These are phyloP conservation scores for Bombus sibiricus DNA, from an alignment of 1,140 invertebrate genomes.

Conservation along the genomic window DNA sequence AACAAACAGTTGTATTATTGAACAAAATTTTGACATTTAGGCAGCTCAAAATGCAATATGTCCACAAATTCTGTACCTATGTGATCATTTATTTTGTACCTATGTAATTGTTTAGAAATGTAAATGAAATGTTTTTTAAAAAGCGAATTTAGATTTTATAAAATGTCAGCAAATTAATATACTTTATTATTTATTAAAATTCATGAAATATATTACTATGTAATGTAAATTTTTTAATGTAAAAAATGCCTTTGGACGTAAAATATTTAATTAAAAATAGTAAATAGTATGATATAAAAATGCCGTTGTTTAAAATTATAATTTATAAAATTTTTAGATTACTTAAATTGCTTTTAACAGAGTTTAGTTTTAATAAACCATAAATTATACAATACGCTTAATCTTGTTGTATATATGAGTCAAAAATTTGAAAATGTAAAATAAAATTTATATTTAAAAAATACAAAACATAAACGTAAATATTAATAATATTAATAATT, in stretches of 20 bases:
- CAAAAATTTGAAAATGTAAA: neutral
- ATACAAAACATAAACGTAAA: neutral
- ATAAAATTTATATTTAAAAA: neutral
- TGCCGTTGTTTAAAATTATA: neutral
- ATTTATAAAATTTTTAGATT: neutral
- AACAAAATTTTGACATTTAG: slow-evolving; percentile 28
- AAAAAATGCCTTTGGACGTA: neutral
- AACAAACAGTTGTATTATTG: neutral
- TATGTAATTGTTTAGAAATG: neutral
- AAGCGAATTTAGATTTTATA: neutral
- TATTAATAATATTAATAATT: too few relatives aligned
- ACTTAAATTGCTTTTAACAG: neutral
- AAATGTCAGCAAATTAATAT: neutral
- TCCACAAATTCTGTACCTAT: neutral
- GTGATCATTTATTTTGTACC: neutral
- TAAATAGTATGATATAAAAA: neutral
- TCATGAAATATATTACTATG: neutral
- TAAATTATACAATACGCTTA: neutral
- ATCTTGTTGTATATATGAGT: neutral
- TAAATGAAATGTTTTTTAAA: slow-evolving; percentile 4
- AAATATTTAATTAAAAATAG: neutral
- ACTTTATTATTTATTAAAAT: neutral
- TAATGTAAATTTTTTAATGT: slow-evolving; percentile 12
- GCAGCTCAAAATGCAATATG: slow-evolving; percentile 10
- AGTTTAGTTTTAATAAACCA: neutral